Evolutionary conservation across 1,140 invertebrate genomes (phyloP).

Genomic region (Drosophila punjabiensis): DNA sequence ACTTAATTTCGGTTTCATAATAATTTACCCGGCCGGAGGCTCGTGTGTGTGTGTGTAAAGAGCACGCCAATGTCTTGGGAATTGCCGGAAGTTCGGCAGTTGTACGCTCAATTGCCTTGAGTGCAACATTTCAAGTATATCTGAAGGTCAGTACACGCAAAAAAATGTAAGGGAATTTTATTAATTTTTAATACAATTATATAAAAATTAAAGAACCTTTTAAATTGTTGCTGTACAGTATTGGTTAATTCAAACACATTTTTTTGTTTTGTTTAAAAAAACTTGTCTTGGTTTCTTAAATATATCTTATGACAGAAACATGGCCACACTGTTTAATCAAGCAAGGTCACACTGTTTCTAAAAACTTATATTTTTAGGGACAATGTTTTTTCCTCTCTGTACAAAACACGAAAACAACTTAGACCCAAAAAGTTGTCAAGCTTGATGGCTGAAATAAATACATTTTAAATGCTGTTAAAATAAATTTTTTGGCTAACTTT

Average conservation of each 20-base stretch:
- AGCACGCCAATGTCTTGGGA: slow-evolving; percentile 68
- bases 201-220: neutral
- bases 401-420: neutral
- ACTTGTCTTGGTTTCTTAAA: neutral
- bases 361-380: neutral
- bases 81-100: slow-evolving; percentile 60
- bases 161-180: neutral
- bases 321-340: neutral
- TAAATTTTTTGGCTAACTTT: slow-evolving; percentile 12
- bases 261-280: neutral
- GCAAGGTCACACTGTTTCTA: neutral
- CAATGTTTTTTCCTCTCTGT: neutral
- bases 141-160: slow-evolving; percentile 57
- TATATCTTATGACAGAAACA: neutral
- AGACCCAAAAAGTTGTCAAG: neutral
- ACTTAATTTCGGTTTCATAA: slow-evolving; percentile 78
- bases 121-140: slow-evolving; percentile 50
- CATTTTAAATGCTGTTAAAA: slow-evolving; percentile 3
- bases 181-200: neutral
- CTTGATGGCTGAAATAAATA: slow-evolving; percentile 7
- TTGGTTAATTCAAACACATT: neutral
- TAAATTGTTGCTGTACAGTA: rapidly evolving
- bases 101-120: slow-evolving; percentile 50
- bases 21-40: slow-evolving; percentile 51
- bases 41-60: slow-evolving; percentile 32